Evolutionary conservation across 2,888 invertebrate species (phyloP).

Genomic region (Creontiades dilutus): DNA sequence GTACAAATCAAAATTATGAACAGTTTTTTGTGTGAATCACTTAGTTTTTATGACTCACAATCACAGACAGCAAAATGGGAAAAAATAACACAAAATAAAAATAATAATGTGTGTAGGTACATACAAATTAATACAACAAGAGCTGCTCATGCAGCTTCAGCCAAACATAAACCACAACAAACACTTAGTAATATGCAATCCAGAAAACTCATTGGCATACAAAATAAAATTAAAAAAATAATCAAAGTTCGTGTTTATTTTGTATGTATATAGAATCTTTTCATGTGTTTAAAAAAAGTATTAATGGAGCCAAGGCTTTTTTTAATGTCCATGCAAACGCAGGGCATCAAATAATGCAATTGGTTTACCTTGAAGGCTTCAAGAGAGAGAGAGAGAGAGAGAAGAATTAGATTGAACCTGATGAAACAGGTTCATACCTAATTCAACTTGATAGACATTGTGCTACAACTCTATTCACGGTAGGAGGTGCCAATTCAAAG

Average conservation of each 20-base stretch:
- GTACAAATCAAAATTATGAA: slow-evolving; percentile 6
- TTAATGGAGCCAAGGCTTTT: slow-evolving; percentile 11
- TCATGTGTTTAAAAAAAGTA: background rate
- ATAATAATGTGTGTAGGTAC: slow-evolving; percentile 71
- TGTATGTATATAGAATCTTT: background rate
- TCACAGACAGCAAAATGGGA: slow-evolving; percentile 75
- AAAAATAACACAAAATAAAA: slow-evolving; percentile 79
- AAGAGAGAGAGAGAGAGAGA: background rate
- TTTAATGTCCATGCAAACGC: slow-evolving; percentile 19
- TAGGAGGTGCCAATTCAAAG: background rate
- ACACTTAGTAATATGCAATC: slow-evolving; percentile 56
- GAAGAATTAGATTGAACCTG: slow-evolving; percentile 7
- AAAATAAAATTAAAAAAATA: slow-evolving; percentile 12
- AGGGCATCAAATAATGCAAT: slow-evolving; percentile 16
- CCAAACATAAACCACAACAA: slow-evolving; percentile 54
- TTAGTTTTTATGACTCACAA: slow-evolving; percentile 40
- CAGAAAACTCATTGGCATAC: slow-evolving; percentile 49
- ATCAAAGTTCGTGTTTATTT: background rate
- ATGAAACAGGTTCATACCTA: background rate
- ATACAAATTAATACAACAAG: slow-evolving; percentile 63
- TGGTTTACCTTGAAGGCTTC: background rate
- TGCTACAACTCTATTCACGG: background rate
- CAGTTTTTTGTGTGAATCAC: slow-evolving; percentile 65
- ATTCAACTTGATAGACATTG: background rate
- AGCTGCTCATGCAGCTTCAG: slow-evolving; percentile 70